These are phyloP conservation scores for Scarus forsteni DNA, from an alignment of 2,797 vertebrate species.

Conservation along the genomic window DNA sequence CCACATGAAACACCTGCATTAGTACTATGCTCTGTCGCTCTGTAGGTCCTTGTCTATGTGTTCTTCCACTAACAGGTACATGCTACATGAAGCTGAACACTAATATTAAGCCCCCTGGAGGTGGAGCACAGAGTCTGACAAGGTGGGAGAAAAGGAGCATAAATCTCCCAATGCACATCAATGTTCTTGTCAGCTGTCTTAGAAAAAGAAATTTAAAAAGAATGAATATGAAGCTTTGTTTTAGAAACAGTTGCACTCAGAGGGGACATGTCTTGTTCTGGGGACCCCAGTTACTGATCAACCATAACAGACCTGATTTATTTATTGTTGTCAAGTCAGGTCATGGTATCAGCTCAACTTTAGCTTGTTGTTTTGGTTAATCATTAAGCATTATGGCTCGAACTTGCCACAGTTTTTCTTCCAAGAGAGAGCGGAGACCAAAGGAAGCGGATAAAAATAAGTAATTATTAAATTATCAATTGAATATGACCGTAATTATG, in stretches of 20 bases:
- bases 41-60: constrained; percentile 63
- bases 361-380: too few species aligned
- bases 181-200: background rate
- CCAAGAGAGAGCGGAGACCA: too few species aligned
- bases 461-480: too few species aligned
- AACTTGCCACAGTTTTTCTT: too few species aligned
- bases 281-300: too few species aligned
- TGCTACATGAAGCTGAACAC: constrained; percentile 50
- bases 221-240: background rate
- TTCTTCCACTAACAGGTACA: constrained; percentile 32
- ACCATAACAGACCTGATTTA: too few species aligned
- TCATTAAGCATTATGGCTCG: too few species aligned
- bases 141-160: constrained; percentile 45
- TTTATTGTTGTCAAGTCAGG: too few species aligned
- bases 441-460: too few species aligned
- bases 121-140: constrained; percentile 39
- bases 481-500: too few species aligned
- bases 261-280: too few species aligned
- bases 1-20: constrained; percentile 22
- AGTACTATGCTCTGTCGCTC: constrained; percentile 12
- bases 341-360: too few species aligned
- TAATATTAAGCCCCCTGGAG: constrained; percentile 58
- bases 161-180: constrained; percentile 51
- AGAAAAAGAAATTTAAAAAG: background rate
- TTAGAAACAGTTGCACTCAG: background rate